These are phyloP conservation scores for Camponotus pennsylvanicus DNA, from an alignment of 1,140 invertebrate species.

Conservation along the genomic window DNA sequence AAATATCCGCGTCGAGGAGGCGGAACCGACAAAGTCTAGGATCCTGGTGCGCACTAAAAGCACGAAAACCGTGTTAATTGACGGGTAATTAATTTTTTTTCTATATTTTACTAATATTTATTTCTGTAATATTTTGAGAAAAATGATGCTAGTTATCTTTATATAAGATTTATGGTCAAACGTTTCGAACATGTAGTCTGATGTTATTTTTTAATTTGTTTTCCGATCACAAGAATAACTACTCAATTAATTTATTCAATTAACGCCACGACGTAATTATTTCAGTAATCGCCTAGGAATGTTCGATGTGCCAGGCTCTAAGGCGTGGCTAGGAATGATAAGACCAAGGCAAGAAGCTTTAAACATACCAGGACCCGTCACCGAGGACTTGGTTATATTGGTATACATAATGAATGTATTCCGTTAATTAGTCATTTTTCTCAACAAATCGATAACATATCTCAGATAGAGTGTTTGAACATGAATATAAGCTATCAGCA, in stretches of 20 bases:
- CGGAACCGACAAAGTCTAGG: constrained; percentile 86
- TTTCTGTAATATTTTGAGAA: constrained; percentile 3
- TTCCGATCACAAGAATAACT: constrained; percentile 2
- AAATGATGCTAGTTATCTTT: not conserved
- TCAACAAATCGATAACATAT: constrained; percentile 65
- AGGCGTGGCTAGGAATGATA: constrained; percentile 81
- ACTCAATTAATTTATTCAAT: constrained; percentile 2
- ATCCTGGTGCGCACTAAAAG: constrained; percentile 85
- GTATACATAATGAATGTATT: constrained; percentile 70
- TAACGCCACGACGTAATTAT: constrained; percentile 40
- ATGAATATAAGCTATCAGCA: constrained; percentile 47
- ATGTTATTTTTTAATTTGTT: not conserved
- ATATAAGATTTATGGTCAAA: not conserved
- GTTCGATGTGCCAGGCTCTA: constrained; percentile 79
- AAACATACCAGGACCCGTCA: constrained; percentile 78
- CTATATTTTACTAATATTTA: not conserved
- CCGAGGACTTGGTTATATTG: constrained; percentile 75
- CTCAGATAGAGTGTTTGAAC: constrained; percentile 59
- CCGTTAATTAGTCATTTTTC: constrained; percentile 62
- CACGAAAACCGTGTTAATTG: constrained; percentile 78
- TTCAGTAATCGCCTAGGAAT: constrained; percentile 80
- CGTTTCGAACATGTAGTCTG: not conserved
- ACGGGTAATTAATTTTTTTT: constrained; percentile 72
- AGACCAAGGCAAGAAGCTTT: constrained; percentile 78
- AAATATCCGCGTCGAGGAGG: constrained; percentile 87